These are phyloP conservation scores for Eudemis profundana DNA, from an alignment of 2,888 invertebrate species.

Conservation along the genomic window DNA sequence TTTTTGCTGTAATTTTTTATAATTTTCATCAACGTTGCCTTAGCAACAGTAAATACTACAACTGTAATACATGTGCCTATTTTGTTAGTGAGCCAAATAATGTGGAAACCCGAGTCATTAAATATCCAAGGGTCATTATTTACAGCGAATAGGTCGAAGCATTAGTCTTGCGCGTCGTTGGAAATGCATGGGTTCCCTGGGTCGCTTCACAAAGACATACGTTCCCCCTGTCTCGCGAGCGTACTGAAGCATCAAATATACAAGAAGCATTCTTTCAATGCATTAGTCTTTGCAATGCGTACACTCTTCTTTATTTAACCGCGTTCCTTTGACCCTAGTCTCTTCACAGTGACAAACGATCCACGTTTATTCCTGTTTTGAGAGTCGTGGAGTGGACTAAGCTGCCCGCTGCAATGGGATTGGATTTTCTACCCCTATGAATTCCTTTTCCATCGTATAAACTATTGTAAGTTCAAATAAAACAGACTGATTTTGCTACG, in stretches of 20 bases:
- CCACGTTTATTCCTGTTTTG: too few species aligned
- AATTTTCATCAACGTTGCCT: not conserved
- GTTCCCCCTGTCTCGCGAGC: not conserved
- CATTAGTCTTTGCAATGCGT: not conserved
- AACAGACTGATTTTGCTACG: too few species aligned
- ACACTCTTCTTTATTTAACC: too few species aligned
- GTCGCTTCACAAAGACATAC: conserved; percentile 3
- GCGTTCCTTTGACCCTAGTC: too few species aligned
- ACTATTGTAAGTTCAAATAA: too few species aligned
- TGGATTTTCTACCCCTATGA: too few species aligned
- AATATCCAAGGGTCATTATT: conserved; percentile 24
- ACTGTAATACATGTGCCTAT: not conserved
- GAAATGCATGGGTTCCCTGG: conserved; percentile 21
- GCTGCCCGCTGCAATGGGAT: too few species aligned
- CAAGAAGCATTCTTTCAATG: conserved; percentile 18
- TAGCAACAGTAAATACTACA: not conserved
- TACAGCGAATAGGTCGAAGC: conserved; percentile 18
- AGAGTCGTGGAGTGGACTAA: too few species aligned
- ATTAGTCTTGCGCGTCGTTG: conserved; percentile 21
- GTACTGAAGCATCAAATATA: conserved; percentile 21
- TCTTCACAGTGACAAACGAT: too few species aligned
- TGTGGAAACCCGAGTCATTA: conserved; percentile 17
- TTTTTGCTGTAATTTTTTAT: too few species aligned
- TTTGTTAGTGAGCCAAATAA: not conserved
- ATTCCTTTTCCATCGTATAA: too few species aligned